Base-by-base conservation (phyloP, 1,140 invertebrate species). In the Procambarus clarkii region DNA sequence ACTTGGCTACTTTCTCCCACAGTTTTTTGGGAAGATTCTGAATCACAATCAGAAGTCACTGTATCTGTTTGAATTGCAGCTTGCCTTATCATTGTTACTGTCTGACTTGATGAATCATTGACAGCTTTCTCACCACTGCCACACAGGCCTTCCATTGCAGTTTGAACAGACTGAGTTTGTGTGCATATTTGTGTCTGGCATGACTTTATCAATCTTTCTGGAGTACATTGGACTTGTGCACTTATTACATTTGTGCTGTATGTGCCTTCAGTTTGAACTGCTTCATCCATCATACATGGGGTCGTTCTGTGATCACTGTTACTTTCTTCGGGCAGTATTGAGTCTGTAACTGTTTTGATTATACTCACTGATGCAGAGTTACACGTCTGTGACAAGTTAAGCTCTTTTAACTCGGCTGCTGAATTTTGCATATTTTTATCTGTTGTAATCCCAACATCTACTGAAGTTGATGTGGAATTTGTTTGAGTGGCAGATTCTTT, bases 91-190 rank as follows among this genome's bases (percentile, higher is more conserved):
- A 34, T 18, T n/a, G 21, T 15, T 13, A 58, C 46, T 79, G 76
- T 79, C 58, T 91, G 89, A 48, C 89, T 64, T 3, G 58, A 79
- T n/a, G 83, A 85, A 48, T 91, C 89, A 69, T 15, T 86, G n/a
- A 79, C 45, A 7, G 45, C 50, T 46, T 44, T n/a, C 34, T 44
- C 45, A 71, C 34, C 45, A 64, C 34, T 60, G 18, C 21, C 80
- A 60, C 45, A 50, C n/a, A 79, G 71, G 11, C 8, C 74, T 34
- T 8, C 24, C 9, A 18, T 13, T 7, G 85, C 54, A 21, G 89
- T 91, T 24, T 85, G 82, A 5, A 64, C 44, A 44, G 46, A 44
- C 9, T 15, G 58, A 48, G 74, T 60, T 18, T 91, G 45, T 79
- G 54, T 60, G 21, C 44, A 13, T 13, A 48, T 54, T 7, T 85